These are phyloP conservation scores for Phalacrocorax pelagicus DNA, from an alignment of 2,113 vertebrate genomes.

Conservation along the genomic window DNA sequence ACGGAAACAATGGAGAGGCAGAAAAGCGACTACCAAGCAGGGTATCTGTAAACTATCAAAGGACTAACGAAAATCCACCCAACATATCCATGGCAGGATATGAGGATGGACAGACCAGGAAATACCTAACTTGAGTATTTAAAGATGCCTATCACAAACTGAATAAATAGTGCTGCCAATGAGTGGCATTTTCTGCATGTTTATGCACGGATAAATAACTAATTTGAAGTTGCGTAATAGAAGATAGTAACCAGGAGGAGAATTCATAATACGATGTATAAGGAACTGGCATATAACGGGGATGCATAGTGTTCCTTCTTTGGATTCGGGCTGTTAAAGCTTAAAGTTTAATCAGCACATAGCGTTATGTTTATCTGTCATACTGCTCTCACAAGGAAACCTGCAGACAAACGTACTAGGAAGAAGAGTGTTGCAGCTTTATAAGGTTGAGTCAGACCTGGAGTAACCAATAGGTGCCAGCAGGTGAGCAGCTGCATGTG, in stretches of 20 bases:
- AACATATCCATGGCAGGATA: background rate
- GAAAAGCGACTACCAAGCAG: background rate
- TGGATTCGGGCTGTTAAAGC: rapidly evolving
- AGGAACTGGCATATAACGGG: background rate
- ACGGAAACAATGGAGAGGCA: background rate
- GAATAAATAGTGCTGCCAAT: background rate
- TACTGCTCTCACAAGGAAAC: background rate
- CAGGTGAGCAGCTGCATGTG: background rate
- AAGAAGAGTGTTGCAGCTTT: background rate
- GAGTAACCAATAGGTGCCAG: background rate
- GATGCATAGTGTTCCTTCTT: background rate
- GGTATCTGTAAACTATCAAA: background rate
- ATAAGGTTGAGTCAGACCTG: background rate
- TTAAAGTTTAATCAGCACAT: background rate
- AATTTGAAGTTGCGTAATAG: background rate
- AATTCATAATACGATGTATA: background rate
- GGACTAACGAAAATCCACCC: background rate
- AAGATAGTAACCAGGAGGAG: background rate
- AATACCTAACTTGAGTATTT: background rate
- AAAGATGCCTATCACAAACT: background rate
- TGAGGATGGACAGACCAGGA: background rate
- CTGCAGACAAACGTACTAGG: background rate
- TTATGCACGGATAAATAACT: background rate
- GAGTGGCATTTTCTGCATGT: background rate
- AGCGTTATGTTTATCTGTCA: background rate